Evolutionary conservation across 2,888 invertebrate species (phyloP), one percentile per base, ranked within the genome.

Genomic region (Agrochola lychnidis): DNA sequence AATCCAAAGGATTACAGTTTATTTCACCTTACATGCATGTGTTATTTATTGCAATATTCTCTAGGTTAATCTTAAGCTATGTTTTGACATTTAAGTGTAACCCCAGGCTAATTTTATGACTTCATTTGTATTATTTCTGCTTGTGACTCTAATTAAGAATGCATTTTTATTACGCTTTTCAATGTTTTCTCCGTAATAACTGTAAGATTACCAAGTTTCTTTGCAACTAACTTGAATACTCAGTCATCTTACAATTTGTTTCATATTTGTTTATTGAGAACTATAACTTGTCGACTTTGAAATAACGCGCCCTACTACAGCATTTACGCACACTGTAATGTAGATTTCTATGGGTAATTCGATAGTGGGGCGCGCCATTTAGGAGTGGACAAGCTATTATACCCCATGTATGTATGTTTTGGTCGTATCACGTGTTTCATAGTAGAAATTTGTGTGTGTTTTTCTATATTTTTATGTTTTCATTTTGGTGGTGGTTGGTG

Each of bases 401-500:
- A 56, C 64, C 71, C 70, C 25, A 30, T 25, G 10, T 42, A n/a
- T 83, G 51, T 73, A 62, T 83, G 63, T 84, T 77, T 66, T 82
- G 51, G 45, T 88, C 71, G 67, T 79, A 76, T 88, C 79, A 80
- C 81, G 76, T 85, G 76, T 86, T 83, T 86, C 86, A 83, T 78
- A 73, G 78, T 87, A 86, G 79, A 57, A 79, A 72, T 78, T 78
- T 82, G 71, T 80, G 62, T 84, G 74, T 84, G n/a, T 79, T 73
- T 86, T 78, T 87, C 83, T 89, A 45, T 81, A 63, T 92, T 92
- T 93, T 92, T 87, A 62, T 81, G 70, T 84, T 86, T 85, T 84
- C 85, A 86, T 89, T 88, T 80, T 94, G 96, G 96, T 96, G 96
- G 95, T 96, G 96, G 96, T 96, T 96, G 96, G 96, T 96, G 96